A percentile compares a stretch with the other conserved stretches of the same genome.
Evolutionary conservation across 2,113 vertebrate genomes (phyloP).

Genomic region (Mastomys natalensis): DNA sequence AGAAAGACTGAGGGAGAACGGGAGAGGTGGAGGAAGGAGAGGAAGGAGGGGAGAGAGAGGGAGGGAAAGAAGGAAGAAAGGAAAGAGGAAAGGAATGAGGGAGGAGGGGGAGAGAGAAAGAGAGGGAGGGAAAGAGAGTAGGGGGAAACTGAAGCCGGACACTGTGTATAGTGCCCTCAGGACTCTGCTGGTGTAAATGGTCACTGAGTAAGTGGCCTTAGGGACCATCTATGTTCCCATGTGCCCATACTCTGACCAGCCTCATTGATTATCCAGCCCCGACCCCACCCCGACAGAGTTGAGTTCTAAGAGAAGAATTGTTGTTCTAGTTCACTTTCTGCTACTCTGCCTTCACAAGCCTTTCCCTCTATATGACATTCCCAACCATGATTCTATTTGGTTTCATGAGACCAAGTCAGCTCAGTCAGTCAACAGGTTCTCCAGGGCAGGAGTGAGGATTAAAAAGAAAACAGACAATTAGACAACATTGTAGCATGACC

Average conservation of each 20-base stretch:
- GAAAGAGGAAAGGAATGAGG: neutral
- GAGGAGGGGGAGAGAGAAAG: no score
- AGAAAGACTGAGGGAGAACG: neutral
- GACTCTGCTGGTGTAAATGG: neutral
- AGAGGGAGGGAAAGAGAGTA: neutral
- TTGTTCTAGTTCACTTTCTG: neutral
- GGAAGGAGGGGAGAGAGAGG: no score
- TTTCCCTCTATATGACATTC: neutral
- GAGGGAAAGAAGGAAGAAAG: no score
- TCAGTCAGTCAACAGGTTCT: no score
- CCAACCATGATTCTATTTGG: no score
- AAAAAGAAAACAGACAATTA: no score
- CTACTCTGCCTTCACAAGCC: neutral
- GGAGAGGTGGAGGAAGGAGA: neutral
- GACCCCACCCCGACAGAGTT: no score
- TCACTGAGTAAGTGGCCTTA: neutral
- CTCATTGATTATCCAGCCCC: neutral
- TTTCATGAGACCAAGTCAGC: neutral
- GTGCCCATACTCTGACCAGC: neutral
- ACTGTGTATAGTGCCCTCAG: neutral
- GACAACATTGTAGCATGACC: no score
- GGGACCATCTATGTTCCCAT: fast-evolving
- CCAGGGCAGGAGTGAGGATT: no score
- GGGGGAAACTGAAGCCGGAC: neutral
- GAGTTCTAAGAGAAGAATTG: neutral